phyloP scores from a whole-genome alignment of 2,888 invertebrate species.

The Micoletzkya japonica region DNA sequence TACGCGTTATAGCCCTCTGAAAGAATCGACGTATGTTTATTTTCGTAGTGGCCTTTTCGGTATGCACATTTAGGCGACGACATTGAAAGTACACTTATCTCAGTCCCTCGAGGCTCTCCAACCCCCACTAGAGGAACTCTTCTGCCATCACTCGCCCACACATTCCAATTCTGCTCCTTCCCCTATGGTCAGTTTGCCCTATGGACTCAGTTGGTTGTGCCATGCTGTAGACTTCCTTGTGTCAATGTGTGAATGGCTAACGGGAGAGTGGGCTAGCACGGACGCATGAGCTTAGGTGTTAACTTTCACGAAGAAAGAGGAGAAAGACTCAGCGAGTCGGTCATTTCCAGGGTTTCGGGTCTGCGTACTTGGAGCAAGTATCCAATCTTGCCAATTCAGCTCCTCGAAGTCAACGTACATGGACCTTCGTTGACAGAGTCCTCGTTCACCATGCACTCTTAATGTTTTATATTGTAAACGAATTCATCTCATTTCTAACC shows the following conservation, averaged over 20 bases:
- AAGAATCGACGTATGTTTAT: too few species aligned
- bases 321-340: too few species aligned
- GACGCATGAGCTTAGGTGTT: too few species aligned
- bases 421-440: constrained; percentile 79
- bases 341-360: background rate
- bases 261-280: too few species aligned
- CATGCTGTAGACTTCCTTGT: background rate
- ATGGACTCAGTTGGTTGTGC: background rate
- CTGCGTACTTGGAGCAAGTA: constrained; percentile 57
- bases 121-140: background rate
- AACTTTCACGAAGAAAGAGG: too few species aligned
- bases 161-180: too few species aligned
- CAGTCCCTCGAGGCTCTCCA: background rate
- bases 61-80: too few species aligned
- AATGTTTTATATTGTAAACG: background rate
- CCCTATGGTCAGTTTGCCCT: too few species aligned
- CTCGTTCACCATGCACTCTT: constrained; percentile 32
- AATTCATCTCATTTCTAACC: too few species aligned
- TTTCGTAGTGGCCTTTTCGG: too few species aligned
- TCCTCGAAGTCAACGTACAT: constrained; percentile 93
- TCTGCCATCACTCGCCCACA: background rate
- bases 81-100: too few species aligned
- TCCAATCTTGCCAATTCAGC: constrained; percentile 97
- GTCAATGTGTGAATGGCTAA: too few species aligned
- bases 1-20: constrained; percentile 76